Percentiles rank a stretch among this genome's conserved stretches.
Conservation (phyloP, 1,140 invertebrate genomes). For the Drosophila rufa region DNA sequence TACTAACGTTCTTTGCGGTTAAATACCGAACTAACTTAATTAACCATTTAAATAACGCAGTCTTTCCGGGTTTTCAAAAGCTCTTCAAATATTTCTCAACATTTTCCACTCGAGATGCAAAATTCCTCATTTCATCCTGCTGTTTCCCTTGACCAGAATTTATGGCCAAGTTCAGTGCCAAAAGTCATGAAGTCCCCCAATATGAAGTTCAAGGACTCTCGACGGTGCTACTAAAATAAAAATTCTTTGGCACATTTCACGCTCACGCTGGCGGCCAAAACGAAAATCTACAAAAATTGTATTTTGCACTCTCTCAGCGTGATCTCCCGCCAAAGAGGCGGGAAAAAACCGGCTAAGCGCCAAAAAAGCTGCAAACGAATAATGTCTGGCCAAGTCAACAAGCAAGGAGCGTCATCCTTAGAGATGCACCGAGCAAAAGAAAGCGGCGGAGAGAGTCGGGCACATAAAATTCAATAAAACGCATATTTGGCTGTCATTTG, state of each 20-base stretch:
- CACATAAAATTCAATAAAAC: constrained; percentile 83
- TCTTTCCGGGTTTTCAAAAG: neutral
- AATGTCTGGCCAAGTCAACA: constrained; percentile 50
- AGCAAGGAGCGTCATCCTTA: constrained; percentile 36
- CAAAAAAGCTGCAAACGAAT: constrained; percentile 42
- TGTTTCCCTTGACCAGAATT: constrained; percentile 22
- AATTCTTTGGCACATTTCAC: constrained; percentile 64
- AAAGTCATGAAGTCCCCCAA: constrained; percentile 44
- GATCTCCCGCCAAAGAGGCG: constrained; percentile 28
- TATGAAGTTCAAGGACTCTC: constrained; percentile 55
- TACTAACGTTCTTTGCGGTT: neutral
- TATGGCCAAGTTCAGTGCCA: constrained; percentile 57
- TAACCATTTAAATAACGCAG: constrained; percentile 5
- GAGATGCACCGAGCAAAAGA: constrained; percentile 14
- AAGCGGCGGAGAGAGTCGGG: constrained; percentile 33
- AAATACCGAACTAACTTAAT: constrained; percentile 4
- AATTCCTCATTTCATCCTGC: constrained; percentile 19
- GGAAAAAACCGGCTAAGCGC: constrained; percentile 28
- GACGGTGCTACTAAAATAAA: constrained; percentile 34
- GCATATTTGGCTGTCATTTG: constrained; percentile 82
- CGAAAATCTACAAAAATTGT: constrained; percentile 35
- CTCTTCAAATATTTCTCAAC: constrained; percentile 9
- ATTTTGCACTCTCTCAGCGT: constrained; percentile 49
- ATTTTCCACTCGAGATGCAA: constrained; percentile 35
- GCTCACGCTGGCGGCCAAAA: constrained; percentile 58